phyloP scores from a whole-genome alignment of 2,888 invertebrate species.

The Dryocosmus kuriphilus region DNA sequence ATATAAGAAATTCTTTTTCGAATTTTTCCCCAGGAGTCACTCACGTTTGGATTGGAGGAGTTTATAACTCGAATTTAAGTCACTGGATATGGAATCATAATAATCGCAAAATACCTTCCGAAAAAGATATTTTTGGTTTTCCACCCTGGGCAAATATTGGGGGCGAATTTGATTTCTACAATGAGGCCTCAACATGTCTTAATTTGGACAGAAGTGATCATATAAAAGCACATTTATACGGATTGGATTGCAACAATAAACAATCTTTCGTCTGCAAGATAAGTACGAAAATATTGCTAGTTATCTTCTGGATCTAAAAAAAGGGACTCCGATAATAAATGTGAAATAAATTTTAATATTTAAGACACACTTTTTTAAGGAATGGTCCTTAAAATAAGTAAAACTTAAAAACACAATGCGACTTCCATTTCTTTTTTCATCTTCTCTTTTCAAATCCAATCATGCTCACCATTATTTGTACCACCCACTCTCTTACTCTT shows the following conservation, averaged over 20 bases:
- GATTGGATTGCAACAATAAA: slow-evolving; percentile 79
- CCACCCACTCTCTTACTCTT: too few species aligned
- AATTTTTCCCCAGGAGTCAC: slow-evolving; percentile 53
- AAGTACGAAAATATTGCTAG: slow-evolving; percentile 51
- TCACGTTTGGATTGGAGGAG: slow-evolving; percentile 65
- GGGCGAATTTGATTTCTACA: slow-evolving; percentile 76
- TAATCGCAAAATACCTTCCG: slow-evolving; percentile 52
- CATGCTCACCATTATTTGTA: too few species aligned
- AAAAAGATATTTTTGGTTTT: slow-evolving; percentile 67
- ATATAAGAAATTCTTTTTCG: not conserved
- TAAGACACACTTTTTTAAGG: too few species aligned
- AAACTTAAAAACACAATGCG: too few species aligned
- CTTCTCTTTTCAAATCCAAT: too few species aligned
- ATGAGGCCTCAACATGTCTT: slow-evolving; percentile 77
- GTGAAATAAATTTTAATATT: too few species aligned
- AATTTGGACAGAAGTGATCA: slow-evolving; percentile 80
- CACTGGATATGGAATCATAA: slow-evolving; percentile 62
- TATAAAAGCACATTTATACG: slow-evolving; percentile 78
- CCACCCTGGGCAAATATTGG: slow-evolving; percentile 77
- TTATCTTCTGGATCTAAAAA: too few species aligned
- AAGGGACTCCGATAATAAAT: too few species aligned
- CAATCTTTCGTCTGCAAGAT: slow-evolving; percentile 79
- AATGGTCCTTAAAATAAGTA: too few species aligned
- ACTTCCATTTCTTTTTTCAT: too few species aligned
- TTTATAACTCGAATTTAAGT: slow-evolving; percentile 47